phyloP scores from a whole-genome alignment of 2,888 invertebrate species.

The Drosophila seclusa region DNA sequence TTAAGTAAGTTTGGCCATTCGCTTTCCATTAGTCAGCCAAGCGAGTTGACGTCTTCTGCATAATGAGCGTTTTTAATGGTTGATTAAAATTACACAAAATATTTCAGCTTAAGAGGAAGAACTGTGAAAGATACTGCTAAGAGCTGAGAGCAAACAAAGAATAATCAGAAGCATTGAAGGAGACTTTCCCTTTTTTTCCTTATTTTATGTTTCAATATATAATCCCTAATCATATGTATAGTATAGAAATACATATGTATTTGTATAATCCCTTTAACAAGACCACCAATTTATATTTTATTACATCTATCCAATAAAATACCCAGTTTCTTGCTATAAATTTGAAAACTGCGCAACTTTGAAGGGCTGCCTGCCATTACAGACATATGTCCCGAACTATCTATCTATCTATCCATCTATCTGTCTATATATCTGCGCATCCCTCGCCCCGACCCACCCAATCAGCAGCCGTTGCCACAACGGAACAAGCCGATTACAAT shows the following conservation, averaged over 20 bases:
- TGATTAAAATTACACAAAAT: neutral
- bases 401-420: constrained; percentile 12
- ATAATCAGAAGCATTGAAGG: neutral
- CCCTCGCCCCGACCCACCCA: neutral
- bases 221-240: neutral
- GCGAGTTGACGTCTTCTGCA: constrained; percentile 13
- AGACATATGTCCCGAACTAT: constrained; percentile 53
- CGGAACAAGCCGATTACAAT: constrained; percentile 65
- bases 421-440: neutral
- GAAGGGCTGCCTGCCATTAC: constrained; percentile 29
- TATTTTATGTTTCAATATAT: neutral
- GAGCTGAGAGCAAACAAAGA: neutral
- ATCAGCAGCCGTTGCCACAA: constrained; percentile 42
- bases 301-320: neutral
- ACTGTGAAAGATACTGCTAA: neutral
- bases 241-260: neutral
- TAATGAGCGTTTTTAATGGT: constrained; percentile 42
- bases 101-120: neutral
- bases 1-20: constrained; percentile 44
- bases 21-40: constrained; percentile 45
- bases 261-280: neutral
- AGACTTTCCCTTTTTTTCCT: neutral
- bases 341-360: constrained; percentile 21
- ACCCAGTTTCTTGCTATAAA: constrained; percentile 3
- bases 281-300: neutral